Percentiles rank a stretch among this genome's conserved stretches.
These are phyloP conservation scores for Heterotis niloticus DNA, from an alignment of 2,113 vertebrate species.

Conservation along the genomic window DNA sequence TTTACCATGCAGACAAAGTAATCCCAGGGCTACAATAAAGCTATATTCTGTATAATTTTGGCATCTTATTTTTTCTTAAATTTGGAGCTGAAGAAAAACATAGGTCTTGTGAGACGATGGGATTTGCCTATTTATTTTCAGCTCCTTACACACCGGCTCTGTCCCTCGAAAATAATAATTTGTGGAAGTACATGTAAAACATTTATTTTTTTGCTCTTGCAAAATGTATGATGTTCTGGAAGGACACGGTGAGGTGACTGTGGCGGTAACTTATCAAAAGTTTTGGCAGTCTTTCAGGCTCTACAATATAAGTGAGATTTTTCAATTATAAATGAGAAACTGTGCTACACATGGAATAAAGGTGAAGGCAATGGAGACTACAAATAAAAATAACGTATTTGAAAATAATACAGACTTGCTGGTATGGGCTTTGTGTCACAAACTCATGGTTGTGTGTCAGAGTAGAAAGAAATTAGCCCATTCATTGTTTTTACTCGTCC, in stretches of 20 bases:
- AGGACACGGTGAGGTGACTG: not conserved
- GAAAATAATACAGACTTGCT: too few relatives aligned
- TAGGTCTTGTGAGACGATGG: not conserved
- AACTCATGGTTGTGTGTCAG: too few relatives aligned
- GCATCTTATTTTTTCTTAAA: not conserved
- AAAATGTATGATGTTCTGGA: not conserved
- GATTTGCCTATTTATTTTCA: not conserved
- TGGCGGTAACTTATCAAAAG: not conserved
- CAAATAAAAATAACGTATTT: too few relatives aligned
- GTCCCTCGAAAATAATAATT: not conserved
- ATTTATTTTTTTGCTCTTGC: not conserved
- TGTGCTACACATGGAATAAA: not conserved
- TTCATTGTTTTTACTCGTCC: too few relatives aligned
- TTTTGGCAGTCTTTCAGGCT: not conserved
- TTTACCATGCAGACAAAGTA: not conserved
- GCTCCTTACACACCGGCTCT: not conserved
- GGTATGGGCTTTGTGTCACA: too few relatives aligned
- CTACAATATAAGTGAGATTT: not conserved
- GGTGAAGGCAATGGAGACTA: not conserved
- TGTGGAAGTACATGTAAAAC: not conserved
- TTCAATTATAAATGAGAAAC: not conserved
- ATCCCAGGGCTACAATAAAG: not conserved
- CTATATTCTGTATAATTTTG: not conserved
- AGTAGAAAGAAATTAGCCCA: too few relatives aligned
- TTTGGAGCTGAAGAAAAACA: not conserved